These are phyloP conservation scores for Anthopleura sola DNA, from an alignment of 64 coral and sea anemone genomes.

Conservation along the genomic window DNA sequence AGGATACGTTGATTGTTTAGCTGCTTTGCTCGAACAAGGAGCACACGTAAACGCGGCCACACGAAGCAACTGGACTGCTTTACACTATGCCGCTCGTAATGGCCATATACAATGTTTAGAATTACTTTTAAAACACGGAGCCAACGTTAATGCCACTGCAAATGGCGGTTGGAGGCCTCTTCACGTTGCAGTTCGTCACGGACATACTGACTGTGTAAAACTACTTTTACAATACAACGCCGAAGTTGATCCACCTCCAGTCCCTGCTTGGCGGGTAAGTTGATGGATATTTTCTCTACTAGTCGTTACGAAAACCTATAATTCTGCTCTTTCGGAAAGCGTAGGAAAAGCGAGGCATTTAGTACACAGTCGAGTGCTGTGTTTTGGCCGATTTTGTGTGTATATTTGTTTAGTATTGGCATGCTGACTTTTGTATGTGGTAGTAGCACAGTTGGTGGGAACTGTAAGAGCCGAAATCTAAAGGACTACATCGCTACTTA, in stretches of 20 bases:
- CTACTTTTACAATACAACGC: constrained; percentile 84
- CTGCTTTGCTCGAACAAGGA: constrained; percentile 84
- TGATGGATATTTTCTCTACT: not conserved
- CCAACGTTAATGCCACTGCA: constrained; percentile 95
- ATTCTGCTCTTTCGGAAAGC: not conserved
- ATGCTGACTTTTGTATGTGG: constrained; percentile 83
- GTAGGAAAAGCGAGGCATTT: not conserved
- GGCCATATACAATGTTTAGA: constrained; percentile 96
- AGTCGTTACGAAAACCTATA: not conserved
- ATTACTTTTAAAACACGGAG: constrained; percentile 92
- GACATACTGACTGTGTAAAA: constrained; percentile 94
- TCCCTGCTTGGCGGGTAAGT: constrained; percentile 89
- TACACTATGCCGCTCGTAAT: constrained; percentile 95
- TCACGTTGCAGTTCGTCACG: constrained; percentile 93
- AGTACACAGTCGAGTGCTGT: constrained; percentile 26
- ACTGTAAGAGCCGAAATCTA: constrained; percentile 63
- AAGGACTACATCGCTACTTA: constrained; percentile 47
- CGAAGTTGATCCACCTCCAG: constrained; percentile 88
- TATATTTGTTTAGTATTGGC: constrained; percentile 42
- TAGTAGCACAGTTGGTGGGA: constrained; percentile 77
- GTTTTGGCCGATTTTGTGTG: constrained; percentile 28
- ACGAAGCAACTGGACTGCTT: constrained; percentile 89
- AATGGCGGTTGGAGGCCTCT: constrained; percentile 97
- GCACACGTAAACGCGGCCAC: constrained; percentile 92
- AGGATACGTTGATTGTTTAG: constrained; percentile 96